phyloP scores from a whole-genome alignment of 2,888 invertebrate species.

The Plebejus argus region DNA sequence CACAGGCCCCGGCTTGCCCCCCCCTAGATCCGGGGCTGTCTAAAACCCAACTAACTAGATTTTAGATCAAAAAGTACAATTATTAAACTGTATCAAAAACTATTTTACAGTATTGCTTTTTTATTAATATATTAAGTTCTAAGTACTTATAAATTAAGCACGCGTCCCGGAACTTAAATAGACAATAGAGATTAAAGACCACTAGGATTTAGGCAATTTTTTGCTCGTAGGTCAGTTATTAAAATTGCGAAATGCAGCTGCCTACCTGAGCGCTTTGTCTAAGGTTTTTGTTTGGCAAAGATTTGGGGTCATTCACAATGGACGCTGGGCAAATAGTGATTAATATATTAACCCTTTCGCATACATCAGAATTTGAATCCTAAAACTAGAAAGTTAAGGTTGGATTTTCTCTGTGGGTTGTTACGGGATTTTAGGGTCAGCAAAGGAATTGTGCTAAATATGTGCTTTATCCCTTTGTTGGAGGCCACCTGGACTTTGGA shows the following conservation, averaged over 20 bases:
- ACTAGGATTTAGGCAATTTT: background rate
- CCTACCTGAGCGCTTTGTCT: conserved; percentile 57
- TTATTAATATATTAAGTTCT: no score
- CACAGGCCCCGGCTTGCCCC: no score
- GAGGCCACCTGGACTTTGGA: conserved; percentile 62
- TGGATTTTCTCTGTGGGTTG: conserved; percentile 34
- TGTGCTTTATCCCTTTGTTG: conserved; percentile 51
- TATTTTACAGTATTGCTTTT: no score
- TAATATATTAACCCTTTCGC: conserved; percentile 32
- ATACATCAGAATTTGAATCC: conserved; percentile 34
- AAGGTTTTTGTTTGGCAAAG: conserved; percentile 37
- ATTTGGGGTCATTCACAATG: conserved; percentile 50
- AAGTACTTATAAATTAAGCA: no score
- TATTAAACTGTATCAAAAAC: no score
- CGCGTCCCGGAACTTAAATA: background rate
- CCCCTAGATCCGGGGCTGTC: no score
- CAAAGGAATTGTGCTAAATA: conserved; percentile 50
- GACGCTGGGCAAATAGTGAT: conserved; percentile 45
- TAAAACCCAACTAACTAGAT: no score
- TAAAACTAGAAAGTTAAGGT: conserved; percentile 36
- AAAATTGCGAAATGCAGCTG: conserved; percentile 51
- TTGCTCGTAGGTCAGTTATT: background rate
- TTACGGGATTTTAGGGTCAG: conserved; percentile 55
- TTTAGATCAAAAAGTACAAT: no score
- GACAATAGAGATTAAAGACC: background rate